Evolutionary conservation across 2,113 vertebrate genomes (phyloP), one percentile per base, ranked within the genome.

Genomic region (Ivindomyrus marchei): DNA sequence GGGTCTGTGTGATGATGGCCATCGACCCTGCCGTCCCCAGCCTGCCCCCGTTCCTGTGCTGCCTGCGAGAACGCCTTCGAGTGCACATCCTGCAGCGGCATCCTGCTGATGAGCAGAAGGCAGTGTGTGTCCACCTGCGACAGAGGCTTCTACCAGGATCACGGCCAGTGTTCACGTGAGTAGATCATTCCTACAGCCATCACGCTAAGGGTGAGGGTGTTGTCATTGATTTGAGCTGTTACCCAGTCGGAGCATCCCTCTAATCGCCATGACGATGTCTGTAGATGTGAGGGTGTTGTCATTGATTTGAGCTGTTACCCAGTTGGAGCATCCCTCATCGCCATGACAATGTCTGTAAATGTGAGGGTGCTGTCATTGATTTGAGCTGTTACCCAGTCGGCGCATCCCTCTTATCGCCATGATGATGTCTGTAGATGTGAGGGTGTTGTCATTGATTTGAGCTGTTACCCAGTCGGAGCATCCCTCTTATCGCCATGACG

Each of bases 101-200:
- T 95, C 0, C 93, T 96, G 88, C 93, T 96, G 27, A 90, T 96
- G 94, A 92, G 93, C 89, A 92, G 92, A 0, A 95, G 96, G 24
- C 96, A 94, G 62, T 98, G 97, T 19, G 96, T 97, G 92, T 0
- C 92, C 3, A 90, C 91, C 1, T 98, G 97, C 2, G 95, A 95
- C 50, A 74, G 93, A 0, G 94, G 95, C 39, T 95, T 94, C 88
- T 96, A 95, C 53, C 96, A 93, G 92, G 94, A 96, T 85, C 94
- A 52, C 87, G 93, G 93, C 89, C 91, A 94, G 83, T 98, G 97
- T 87, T 87, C 93, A 94, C 96, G 97, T 97, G 90, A 92, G 92
- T 91, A 39, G 13, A 31, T 74, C n/a, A 45, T 53, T 27, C 56
- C 15, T 49, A 4, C 56, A 17, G 24, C 56, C 31, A 9, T 27